phyloP scores from a whole-genome alignment of 2,888 invertebrate species.

The Andrena dorsata region DNA sequence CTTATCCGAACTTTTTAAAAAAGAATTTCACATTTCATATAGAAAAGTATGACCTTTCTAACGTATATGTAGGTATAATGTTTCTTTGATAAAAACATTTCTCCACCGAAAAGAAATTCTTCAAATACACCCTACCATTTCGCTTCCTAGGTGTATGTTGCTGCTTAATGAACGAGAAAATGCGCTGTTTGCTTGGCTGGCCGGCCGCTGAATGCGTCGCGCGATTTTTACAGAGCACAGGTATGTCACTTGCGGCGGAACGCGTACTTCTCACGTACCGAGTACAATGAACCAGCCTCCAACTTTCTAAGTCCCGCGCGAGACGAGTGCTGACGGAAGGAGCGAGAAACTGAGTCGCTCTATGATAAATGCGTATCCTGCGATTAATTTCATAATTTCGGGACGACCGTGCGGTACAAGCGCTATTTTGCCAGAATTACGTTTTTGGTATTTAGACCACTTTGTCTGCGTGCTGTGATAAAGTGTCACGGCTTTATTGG shows the following conservation, averaged over 20 bases:
- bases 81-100: too few relatives aligned
- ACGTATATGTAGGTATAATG: too few relatives aligned
- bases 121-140: too few relatives aligned
- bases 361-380: slow-evolving; percentile 16
- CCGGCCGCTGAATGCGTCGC: slow-evolving; percentile 14
- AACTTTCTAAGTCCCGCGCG: slow-evolving; percentile 45
- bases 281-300: slow-evolving; percentile 56
- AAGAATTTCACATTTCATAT: too few relatives aligned
- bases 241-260: slow-evolving; percentile 32
- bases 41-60: too few relatives aligned
- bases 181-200: slow-evolving; percentile 6
- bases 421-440: not conserved
- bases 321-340: slow-evolving; percentile 16
- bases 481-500: too few relatives aligned
- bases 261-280: slow-evolving; percentile 47
- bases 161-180: slow-evolving; percentile 39
- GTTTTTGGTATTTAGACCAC: too few relatives aligned
- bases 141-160: too few relatives aligned
- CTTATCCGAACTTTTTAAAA: too few relatives aligned
- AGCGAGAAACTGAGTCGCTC: slow-evolving; percentile 30
- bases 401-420: not conserved
- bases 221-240: not conserved
- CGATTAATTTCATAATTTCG: slow-evolving; percentile 28
- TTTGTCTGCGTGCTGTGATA: too few relatives aligned
- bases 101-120: too few relatives aligned